Conservation (phyloP, 2,797 vertebrate species). For the Neostethus bicornis region DNA sequence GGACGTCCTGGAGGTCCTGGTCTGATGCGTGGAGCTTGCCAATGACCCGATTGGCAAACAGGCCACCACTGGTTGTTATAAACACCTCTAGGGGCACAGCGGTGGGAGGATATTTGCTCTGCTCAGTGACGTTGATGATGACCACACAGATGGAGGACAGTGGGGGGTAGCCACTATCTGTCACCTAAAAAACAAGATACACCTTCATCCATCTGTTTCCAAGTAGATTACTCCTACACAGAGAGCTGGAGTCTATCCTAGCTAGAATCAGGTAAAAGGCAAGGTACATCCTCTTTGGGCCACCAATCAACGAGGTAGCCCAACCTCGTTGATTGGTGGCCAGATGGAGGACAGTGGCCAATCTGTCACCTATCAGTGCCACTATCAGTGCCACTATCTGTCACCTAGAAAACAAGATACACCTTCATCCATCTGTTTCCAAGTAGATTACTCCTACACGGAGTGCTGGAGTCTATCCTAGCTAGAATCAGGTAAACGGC, state of each 20-base stretch:
- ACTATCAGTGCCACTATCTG: conserved; percentile 90
- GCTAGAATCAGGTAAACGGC: no score
- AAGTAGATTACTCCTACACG: no score
- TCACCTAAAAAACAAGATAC: conserved; percentile 77
- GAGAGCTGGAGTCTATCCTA: no score
- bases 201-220: no score
- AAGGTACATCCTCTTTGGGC: no score
- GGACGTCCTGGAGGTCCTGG: conserved; percentile 87
- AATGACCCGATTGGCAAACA: conserved; percentile 85
- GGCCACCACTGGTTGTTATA: conserved; percentile 82
- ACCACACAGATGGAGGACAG: conserved; percentile 91
- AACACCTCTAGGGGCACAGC: conserved; percentile 92
- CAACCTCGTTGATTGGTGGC: no score
- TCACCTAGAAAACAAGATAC: conserved; percentile 77
- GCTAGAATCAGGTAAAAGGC: no score
- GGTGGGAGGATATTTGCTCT: conserved; percentile 88
- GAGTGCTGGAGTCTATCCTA: no score
- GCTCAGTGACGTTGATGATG: conserved; percentile 88
- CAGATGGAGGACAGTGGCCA: conserved; percentile 93
- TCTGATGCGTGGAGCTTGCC: conserved; percentile 94
- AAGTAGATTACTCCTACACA: no score
- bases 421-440: no score
- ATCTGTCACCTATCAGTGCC: no score
- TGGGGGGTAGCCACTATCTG: conserved; percentile 89
- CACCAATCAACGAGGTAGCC: no score